Evolutionary conservation across 92 coral and sea anemone genomes (phyloP), one percentile per base, ranked within the genome.

Genomic region (Scolanthus callimorphus): DNA sequence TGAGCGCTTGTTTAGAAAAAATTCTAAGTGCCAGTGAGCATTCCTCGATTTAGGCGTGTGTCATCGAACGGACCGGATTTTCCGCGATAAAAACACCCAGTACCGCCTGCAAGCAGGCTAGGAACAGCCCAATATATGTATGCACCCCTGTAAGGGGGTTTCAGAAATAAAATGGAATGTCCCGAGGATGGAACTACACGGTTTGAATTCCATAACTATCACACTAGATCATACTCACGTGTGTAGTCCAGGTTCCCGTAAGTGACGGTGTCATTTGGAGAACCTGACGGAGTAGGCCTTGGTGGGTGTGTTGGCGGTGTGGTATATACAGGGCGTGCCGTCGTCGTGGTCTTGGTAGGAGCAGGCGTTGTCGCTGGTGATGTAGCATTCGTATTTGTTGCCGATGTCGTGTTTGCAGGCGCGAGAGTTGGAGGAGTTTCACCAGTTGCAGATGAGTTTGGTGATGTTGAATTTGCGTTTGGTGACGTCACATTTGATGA

Each of bases 401-500:
- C 25, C 17, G 24, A 2, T 0, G 44, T 28, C 12, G 22, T 4
- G 1, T 30, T 55, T 4, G 62, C 17, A 3, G 30, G 2, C 20
- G 30, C 37, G 24, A 24, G 44, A 29, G 44, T 24, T 13, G 60
- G 17, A 1, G 34, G 10, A 37, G 9, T 37, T 9, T 37, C 3
- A 3, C 17, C 30, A 28, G 56, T 67, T 30, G 63, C 43, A 29
- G 6, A 29, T 69, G 80, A 12, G 70, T 47, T n/a, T 11, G 20
- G 1, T 62, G n/a, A n/a, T n/a, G n/a, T n/a, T n/a, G n/a, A n/a
- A n/a, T n/a, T n/a, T n/a, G n/a, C n/a, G n/a, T n/a, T n/a, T n/a
- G n/a, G n/a, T n/a, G n/a, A n/a, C n/a, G n/a, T n/a, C n/a, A n/a
- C n/a, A n/a, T n/a, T n/a, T n/a, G n/a, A n/a, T n/a, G n/a, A n/a